Evolutionary conservation across 1,140 invertebrate genomes (phyloP).

Genomic region (Drosophila bifasciata): DNA sequence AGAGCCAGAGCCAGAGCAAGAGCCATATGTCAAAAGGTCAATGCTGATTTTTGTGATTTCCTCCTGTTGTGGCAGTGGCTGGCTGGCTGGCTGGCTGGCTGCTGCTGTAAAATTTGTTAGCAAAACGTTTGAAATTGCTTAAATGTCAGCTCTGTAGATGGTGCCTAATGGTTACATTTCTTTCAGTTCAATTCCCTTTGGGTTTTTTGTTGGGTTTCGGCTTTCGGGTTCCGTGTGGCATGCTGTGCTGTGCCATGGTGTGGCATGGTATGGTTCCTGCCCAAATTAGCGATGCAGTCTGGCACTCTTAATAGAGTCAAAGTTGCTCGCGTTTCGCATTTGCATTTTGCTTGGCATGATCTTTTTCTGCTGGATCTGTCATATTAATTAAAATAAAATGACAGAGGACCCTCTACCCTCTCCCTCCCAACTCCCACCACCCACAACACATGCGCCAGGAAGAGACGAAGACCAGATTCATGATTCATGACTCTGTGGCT

Average conservation of each 20-base stretch:
- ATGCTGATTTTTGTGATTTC: constrained; percentile 78
- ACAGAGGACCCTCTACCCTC: constrained; percentile 38
- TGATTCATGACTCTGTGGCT: constrained; percentile 58
- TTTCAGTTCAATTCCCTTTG: constrained; percentile 38
- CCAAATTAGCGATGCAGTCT: constrained; percentile 49
- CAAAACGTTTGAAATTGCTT: constrained; percentile 79
- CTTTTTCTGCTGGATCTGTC: constrained; percentile 35
- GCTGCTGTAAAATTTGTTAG: constrained; percentile 76
- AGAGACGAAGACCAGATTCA: constrained; percentile 40
- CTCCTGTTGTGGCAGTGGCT: constrained; percentile 19
- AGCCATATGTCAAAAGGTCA: constrained; percentile 81
- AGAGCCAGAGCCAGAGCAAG: constrained; percentile 23
- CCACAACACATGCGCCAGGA: constrained; percentile 5
- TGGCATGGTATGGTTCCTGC: constrained; percentile 18
- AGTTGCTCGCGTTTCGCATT: constrained; percentile 41
- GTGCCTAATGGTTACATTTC: constrained; percentile 68
- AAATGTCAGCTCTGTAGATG: constrained; percentile 66
- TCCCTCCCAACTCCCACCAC: background rate
- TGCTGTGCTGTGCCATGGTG: constrained; percentile 6
- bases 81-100: no score
- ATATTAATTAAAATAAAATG: constrained; percentile 76
- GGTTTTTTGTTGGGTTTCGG: background rate
- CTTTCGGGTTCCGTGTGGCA: constrained; percentile 1
- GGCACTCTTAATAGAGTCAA: constrained; percentile 72
- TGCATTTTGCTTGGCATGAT: constrained; percentile 58